Evolutionary conservation across 2,888 invertebrate genomes (phyloP).

Genomic region (Eupelmus urozonus): DNA sequence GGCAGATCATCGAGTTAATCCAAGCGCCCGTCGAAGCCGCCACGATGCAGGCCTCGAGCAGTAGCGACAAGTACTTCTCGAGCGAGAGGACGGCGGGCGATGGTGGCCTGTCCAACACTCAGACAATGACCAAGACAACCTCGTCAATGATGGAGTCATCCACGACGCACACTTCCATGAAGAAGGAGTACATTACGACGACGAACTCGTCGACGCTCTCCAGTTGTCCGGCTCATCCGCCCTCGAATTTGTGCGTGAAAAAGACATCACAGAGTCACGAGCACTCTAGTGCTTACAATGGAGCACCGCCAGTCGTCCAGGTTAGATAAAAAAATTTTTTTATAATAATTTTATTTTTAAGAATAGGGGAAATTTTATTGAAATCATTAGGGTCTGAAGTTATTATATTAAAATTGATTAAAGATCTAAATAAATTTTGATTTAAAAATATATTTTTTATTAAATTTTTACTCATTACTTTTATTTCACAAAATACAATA

Average conservation of each 20-base stretch:
- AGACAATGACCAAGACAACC: constrained; percentile 73
- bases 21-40: constrained; percentile 65
- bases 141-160: constrained; percentile 74
- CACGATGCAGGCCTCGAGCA: constrained; percentile 74
- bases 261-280: constrained; percentile 71
- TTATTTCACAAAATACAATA: too few relatives aligned
- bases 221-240: constrained; percentile 64
- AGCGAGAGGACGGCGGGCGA: constrained; percentile 71
- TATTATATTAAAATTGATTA: too few relatives aligned
- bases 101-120: constrained; percentile 61
- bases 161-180: constrained; percentile 71
- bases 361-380: not conserved
- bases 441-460: too few relatives aligned
- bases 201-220: constrained; percentile 69
- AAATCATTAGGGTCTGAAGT: too few relatives aligned
- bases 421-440: too few relatives aligned
- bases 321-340: too few relatives aligned
- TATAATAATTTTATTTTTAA: too few relatives aligned
- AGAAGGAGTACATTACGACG: constrained; percentile 73
- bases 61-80: constrained; percentile 74
- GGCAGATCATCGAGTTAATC: constrained; percentile 63
- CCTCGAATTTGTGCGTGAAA: constrained; percentile 69
- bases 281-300: constrained; percentile 71
- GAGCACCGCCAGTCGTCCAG: constrained; percentile 73
- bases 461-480: too few relatives aligned